Base-by-base conservation (phyloP, 2,888 invertebrate genomes). In the Eutolmus rufibarbis region DNA sequence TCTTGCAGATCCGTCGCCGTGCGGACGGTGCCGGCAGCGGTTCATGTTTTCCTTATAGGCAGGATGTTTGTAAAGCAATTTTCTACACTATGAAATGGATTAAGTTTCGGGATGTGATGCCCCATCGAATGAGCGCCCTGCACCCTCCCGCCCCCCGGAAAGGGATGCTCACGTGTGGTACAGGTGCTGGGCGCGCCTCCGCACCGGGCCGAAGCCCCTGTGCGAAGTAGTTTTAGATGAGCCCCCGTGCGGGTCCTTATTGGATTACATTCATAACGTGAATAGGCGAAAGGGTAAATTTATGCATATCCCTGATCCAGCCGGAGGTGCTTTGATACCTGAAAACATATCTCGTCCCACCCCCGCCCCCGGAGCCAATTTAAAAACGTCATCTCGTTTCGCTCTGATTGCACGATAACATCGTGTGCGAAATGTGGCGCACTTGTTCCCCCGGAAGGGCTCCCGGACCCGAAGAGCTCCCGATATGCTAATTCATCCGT, bases 81-180 rank as follows among this genome's bases (percentile, higher is more conserved):
- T 87, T 87, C 86, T 84, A 87, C 79, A 88, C 87, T 87, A 86
- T 86, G 88, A 88, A 88, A 88, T 88, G 88, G 88, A 88, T 87
- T 88, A 88, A 88, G 88, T 87, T 88, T 85, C 78, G 87, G 86
- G 56, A 88, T 88, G 87, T 88, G 87, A 87, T 86, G 82, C 74
- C 77, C 43, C 86, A 81, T 87, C 87, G 86, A 87, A 88, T 87
- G 79, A 40, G 12, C 40, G 12, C 43, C 31, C 74, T 79, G 56
- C 66, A 77, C 56, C 34, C 56, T 51, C 56, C 43, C 19, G 1
- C 1, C n/a, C 23, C n/a, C 40, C 46, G 23, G 77, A 37, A 46
- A 77, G 37, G 76, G 37, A n/a, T 19, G 14, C 86, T 51, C n/a
- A n/a, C 56, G 74, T 46, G 16, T 46, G 86, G 86, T 87, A 66